Evolutionary conservation across 2,797 vertebrate genomes (phyloP).

Genomic region (Catostomus latipinnis): DNA sequence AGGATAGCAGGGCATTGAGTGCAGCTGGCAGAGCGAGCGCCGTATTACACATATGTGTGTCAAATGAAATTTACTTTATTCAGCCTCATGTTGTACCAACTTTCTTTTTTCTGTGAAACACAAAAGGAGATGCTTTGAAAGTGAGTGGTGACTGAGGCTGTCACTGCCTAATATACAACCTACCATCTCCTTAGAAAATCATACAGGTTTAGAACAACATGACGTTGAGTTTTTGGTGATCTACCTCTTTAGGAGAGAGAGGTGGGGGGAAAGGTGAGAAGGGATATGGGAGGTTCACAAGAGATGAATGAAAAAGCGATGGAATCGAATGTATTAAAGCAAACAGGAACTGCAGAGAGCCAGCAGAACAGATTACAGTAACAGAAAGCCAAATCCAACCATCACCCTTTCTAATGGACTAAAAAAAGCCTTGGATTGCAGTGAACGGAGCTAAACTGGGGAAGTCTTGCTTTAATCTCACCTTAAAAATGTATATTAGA

Average conservation of each 20-base stretch:
- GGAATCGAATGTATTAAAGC: neutral
- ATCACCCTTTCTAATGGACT: constrained; percentile 38
- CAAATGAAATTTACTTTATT: neutral
- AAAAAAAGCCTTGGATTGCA: constrained; percentile 34
- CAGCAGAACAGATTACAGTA: constrained; percentile 37
- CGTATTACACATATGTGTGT: neutral
- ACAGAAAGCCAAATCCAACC: constrained; percentile 33
- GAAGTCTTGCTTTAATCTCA: constrained; percentile 39
- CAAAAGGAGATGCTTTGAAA: too few species aligned
- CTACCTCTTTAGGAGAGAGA: too few species aligned
- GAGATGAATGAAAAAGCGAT: neutral
- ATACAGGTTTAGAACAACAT: too few species aligned
- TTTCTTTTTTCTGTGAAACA: too few species aligned
- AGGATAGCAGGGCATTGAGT: neutral
- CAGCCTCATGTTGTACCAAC: too few species aligned
- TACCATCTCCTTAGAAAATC: too few species aligned
- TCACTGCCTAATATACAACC: too few species aligned
- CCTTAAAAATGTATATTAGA: constrained; percentile 9
- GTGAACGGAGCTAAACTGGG: constrained; percentile 19
- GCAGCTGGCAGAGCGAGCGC: constrained; percentile 1
- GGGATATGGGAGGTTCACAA: neutral
- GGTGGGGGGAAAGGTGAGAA: neutral
- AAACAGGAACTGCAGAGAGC: constrained; percentile 1
- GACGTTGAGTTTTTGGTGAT: too few species aligned
- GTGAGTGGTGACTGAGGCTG: too few species aligned